Conservation (phyloP, 2,113 vertebrate genomes). For the Tragelaphus buxtoni region DNA sequence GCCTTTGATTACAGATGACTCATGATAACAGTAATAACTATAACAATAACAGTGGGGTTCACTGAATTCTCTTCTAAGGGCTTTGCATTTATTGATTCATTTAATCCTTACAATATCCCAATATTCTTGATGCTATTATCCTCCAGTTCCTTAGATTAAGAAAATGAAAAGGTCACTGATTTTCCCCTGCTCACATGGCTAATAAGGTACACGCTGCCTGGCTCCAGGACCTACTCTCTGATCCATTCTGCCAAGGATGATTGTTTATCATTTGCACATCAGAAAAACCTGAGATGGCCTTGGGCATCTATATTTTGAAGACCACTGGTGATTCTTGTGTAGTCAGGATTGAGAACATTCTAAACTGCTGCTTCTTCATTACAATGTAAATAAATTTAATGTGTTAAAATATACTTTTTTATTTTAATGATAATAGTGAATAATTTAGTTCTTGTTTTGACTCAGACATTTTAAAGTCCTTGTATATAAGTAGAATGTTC, state of each 20-base stretch:
- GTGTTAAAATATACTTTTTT: background rate
- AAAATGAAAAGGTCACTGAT: background rate
- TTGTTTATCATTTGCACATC: background rate
- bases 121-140: background rate
- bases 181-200: background rate
- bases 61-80: background rate
- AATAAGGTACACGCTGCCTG: background rate
- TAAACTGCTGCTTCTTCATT: background rate
- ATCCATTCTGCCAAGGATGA: background rate
- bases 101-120: background rate
- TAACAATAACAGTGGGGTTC: background rate
- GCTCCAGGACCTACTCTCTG: background rate
- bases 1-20: background rate
- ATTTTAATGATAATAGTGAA: background rate
- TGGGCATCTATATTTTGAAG: background rate
- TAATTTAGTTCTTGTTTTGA: background rate
- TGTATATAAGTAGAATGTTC: background rate
- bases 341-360: background rate
- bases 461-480: background rate
- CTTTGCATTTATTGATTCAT: background rate
- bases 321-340: background rate
- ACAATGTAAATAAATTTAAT: background rate
- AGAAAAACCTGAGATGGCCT: background rate
- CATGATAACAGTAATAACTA: too few relatives aligned
- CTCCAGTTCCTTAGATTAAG: background rate